phyloP scores from a whole-genome alignment of 2,888 invertebrate species.

The Chaetogeoica ovagalla region DNA sequence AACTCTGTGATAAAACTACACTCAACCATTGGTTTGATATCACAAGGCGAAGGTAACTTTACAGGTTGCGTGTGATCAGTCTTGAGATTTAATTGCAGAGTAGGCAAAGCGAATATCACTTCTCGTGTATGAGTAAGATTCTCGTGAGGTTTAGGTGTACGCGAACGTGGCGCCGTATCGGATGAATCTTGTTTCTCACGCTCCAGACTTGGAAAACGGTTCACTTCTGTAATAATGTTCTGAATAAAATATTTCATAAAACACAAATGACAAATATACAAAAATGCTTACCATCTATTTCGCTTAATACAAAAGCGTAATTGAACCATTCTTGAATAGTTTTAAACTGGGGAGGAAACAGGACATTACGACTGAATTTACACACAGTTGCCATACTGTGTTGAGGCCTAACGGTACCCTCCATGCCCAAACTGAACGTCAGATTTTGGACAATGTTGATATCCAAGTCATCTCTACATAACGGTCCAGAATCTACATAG shows the following conservation, averaged over 20 bases:
- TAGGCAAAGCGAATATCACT: slow-evolving; percentile 94
- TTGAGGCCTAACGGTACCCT: slow-evolving; percentile 67
- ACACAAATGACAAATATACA: background rate
- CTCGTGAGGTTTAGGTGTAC: slow-evolving; percentile 68
- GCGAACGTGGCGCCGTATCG: slow-evolving; percentile 60
- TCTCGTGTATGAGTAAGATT: slow-evolving; percentile 80
- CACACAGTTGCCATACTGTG: slow-evolving; percentile 94
- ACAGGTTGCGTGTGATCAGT: slow-evolving; percentile 87
- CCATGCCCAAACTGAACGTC: slow-evolving; percentile 82
- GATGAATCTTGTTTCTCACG: slow-evolving; percentile 65
- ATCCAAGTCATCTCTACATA: slow-evolving; percentile 59
- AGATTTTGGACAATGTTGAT: slow-evolving; percentile 88
- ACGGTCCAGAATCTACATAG: slow-evolving; percentile 24
- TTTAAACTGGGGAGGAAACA: slow-evolving; percentile 95
- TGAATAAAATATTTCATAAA: slow-evolving; percentile 1
- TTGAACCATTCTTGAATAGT: slow-evolving; percentile 95
- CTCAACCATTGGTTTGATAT: slow-evolving; percentile 81
- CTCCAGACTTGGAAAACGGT: slow-evolving; percentile 86
- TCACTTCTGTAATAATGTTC: slow-evolving; percentile 69
- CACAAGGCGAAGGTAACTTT: slow-evolving; percentile 67
- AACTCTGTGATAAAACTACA: slow-evolving; percentile 98
- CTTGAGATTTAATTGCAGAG: slow-evolving; percentile 87
- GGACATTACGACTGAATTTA: slow-evolving; percentile 84
- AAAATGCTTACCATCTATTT: slow-evolving; percentile 81
- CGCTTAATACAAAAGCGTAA: slow-evolving; percentile 92